These are phyloP conservation scores for Plemyria rubiginata DNA, from an alignment of 2,888 invertebrate species.

Conservation along the genomic window DNA sequence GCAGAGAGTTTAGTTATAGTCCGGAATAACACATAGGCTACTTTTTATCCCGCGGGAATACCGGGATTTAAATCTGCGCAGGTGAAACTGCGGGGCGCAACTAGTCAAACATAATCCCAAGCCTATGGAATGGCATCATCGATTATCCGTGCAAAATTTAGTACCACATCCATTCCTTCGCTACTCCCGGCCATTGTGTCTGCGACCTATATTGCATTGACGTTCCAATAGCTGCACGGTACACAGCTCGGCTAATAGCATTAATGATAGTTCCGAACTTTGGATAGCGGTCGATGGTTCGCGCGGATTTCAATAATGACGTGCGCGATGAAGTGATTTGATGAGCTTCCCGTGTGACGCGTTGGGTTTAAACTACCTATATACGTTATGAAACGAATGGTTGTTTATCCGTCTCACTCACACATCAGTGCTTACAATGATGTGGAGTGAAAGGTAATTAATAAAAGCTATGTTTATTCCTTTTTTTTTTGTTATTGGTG, in stretches of 20 bases:
- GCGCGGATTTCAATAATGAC: conserved; percentile 8
- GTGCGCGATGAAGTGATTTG: conserved; percentile 15
- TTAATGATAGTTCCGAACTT: conserved; percentile 17
- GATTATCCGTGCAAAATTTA: not conserved
- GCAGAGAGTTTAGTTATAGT: too few relatives aligned
- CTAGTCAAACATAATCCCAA: too few relatives aligned
- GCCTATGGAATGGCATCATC: too few relatives aligned
- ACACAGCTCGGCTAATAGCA: conserved; percentile 19
- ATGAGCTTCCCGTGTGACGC: conserved; percentile 7
- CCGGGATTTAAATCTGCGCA: too few relatives aligned
- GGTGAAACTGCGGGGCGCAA: too few relatives aligned
- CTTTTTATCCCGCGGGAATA: too few relatives aligned
- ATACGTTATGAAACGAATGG: not conserved
- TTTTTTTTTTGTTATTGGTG: too few relatives aligned
- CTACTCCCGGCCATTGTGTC: conserved; percentile 14
- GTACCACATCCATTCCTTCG: conserved; percentile 16
- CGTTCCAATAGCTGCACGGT: conserved; percentile 12
- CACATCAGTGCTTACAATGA: too few relatives aligned
- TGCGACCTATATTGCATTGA: conserved; percentile 26
- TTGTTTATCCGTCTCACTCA: too few relatives aligned
- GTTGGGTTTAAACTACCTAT: not conserved
- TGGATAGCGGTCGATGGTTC: conserved; percentile 16
- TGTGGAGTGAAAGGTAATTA: too few relatives aligned
- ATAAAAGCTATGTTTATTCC: too few relatives aligned
- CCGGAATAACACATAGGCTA: too few relatives aligned